phyloP scores from a whole-genome alignment of 2,888 invertebrate species.

The Myopa testacea region DNA sequence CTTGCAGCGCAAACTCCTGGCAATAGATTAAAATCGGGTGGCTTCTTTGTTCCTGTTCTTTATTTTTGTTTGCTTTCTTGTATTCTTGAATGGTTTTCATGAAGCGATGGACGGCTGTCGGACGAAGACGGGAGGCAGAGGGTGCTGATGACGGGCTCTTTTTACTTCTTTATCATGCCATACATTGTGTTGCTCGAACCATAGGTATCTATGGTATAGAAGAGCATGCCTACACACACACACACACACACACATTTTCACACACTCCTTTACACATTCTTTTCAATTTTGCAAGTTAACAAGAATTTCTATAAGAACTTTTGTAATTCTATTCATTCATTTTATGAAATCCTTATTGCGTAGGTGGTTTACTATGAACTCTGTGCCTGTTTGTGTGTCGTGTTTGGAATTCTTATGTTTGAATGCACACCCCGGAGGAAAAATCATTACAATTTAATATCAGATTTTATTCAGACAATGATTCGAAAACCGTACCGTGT shows the following conservation, averaged over 20 bases:
- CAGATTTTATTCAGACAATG: no score
- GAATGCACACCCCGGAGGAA: no score
- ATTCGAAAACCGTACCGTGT: no score
- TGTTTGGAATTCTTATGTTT: not conserved
- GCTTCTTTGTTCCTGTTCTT: not conserved
- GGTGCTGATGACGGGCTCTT: not conserved
- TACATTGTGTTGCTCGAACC: not conserved
- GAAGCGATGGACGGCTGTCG: no score
- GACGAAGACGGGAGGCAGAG: no score
- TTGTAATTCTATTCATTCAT: slow-evolving; percentile 56
- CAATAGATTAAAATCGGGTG: slow-evolving; percentile 16
- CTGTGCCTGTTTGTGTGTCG: slow-evolving; percentile 16
- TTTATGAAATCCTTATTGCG: slow-evolving; percentile 58
- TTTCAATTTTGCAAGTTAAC: slow-evolving; percentile 53
- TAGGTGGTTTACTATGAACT: slow-evolving; percentile 34
- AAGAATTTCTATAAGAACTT: slow-evolving; percentile 59
- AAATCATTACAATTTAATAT: no score
- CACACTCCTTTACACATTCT: slow-evolving; percentile 43
- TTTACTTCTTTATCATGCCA: not conserved
- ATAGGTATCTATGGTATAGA: not conserved
- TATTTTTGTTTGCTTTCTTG: not conserved
- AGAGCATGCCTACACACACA: not conserved
- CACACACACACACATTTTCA: not conserved
- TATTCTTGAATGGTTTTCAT: not conserved
- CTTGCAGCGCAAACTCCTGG: slow-evolving; percentile 34